A percentile compares a stretch with the other conserved stretches of the same genome.
Conservation (phyloP, 2,888 invertebrate genomes). For the Diaphora mendica region DNA sequence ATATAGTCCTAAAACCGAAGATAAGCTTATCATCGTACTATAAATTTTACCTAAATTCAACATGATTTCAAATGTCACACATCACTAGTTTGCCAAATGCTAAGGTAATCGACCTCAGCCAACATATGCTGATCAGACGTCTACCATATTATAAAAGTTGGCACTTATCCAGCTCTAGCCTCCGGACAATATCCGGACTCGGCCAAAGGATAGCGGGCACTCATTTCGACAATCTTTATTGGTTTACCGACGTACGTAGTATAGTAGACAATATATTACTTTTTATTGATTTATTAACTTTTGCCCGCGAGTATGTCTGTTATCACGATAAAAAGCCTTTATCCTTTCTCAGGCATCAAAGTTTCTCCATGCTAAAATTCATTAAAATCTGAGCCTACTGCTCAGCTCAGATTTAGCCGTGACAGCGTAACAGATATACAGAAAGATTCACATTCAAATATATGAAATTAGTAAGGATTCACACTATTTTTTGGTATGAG, state of each 20-base stretch:
- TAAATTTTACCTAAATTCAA: background rate
- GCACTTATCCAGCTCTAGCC: constrained; percentile 38
- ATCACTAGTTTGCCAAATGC: constrained; percentile 26
- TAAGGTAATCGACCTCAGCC: constrained; percentile 42
- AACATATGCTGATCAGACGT: constrained; percentile 34
- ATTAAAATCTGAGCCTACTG: too few relatives aligned
- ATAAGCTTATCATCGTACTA: background rate
- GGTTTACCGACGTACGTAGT: constrained; percentile 22
- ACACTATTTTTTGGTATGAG: constrained; percentile 23
- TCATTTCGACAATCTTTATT: constrained; percentile 34
- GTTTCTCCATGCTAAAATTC: too few relatives aligned
- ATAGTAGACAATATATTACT: constrained; percentile 22
- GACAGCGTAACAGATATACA: too few relatives aligned
- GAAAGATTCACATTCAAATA: constrained; percentile 19
- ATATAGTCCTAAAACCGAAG: background rate
- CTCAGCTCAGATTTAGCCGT: too few relatives aligned
- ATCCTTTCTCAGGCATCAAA: too few relatives aligned
- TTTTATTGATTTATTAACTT: constrained; percentile 28
- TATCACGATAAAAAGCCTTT: too few relatives aligned
- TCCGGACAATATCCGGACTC: constrained; percentile 17
- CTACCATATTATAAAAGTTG: constrained; percentile 29
- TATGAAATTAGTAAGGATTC: too few relatives aligned
- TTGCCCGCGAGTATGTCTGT: too few relatives aligned
- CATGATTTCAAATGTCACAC: constrained; percentile 25
- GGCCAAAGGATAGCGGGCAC: constrained; percentile 24